Evolutionary conservation across 2,888 invertebrate genomes (phyloP), one percentile per base, ranked within the genome.

Genomic region (Perdita meconis): DNA sequence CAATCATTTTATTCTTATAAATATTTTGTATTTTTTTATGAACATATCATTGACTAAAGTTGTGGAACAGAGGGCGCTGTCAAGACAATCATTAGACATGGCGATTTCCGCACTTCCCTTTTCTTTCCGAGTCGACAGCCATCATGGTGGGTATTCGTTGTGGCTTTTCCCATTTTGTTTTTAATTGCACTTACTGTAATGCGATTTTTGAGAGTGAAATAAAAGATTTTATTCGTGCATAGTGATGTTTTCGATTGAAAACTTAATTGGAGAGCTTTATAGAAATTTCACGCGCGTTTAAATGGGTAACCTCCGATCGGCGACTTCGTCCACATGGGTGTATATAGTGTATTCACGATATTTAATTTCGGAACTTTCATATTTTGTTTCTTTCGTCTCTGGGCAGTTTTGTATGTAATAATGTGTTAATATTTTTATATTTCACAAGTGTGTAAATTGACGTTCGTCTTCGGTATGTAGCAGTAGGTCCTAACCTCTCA

Each of bases 111-210:
- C 5, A 70, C 80, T 89, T 90, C 90, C 91, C 81, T 87, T 88
- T 87, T 89, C 91, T 91, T 91, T 90, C 83, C 80, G 57, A 84
- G 75, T 82, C 72, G 83, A 83, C 81, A 86, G 89, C 85, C 92
- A 92, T 87, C 89, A 93, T 93, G 93, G 93, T 93, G 87, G 90
- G 93, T 91, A 80, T 42, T 63, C 51, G 30, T 4, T 60, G 36
- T 47, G 13, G 10, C 10, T 12, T 55, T 47, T 61, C 47, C 12
- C 44, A 1, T 30, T 16, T 22, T 0, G 16, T 16, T 44, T 57
- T 16, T 47, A 34, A 38, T 26, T 12, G 10, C 30, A 44, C 26
- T 40, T 16, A 64, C 1, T 12, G 30, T 0, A 57, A 64, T 10
- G 10, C 8, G n/a, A 38, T 51, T 44, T n/a, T 26, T 34, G 22